Percentiles rank a stretch among this genome's conserved stretches.
Evolutionary conservation across 2,797 vertebrate species (phyloP).

Genomic region (Catostomus latipinnis): DNA sequence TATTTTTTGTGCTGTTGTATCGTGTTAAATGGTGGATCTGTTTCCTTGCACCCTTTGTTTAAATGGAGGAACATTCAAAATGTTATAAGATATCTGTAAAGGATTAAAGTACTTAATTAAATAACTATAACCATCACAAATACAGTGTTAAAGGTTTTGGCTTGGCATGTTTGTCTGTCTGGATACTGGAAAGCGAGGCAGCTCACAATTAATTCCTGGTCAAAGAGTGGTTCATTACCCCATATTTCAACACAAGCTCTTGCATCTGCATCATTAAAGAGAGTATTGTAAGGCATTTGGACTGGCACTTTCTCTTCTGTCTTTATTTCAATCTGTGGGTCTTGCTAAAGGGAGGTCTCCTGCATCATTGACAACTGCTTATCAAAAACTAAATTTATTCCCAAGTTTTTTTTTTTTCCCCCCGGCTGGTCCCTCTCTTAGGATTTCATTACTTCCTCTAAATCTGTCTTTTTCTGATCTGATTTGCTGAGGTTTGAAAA

Average conservation of each 20-base stretch:
- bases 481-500: constrained; percentile 48
- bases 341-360: constrained; percentile 45
- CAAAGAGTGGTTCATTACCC: constrained; percentile 73
- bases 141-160: constrained; percentile 42
- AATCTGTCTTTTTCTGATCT: constrained; percentile 38
- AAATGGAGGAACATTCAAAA: constrained; percentile 57
- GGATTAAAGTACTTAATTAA: constrained; percentile 64
- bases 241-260: constrained; percentile 76
- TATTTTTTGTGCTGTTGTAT: constrained; percentile 54
- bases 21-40: constrained; percentile 61
- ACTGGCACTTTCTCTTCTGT: constrained; percentile 64
- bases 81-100: constrained; percentile 63
- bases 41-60: constrained; percentile 53
- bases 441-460: constrained; percentile 62
- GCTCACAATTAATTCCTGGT: constrained; percentile 37
- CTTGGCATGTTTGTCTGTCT: constrained; percentile 28
- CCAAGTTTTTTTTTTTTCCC: constrained; percentile 10
- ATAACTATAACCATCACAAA: constrained; percentile 61
- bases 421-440: background rate
- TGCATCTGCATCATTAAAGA: constrained; percentile 71
- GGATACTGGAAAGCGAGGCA: constrained; percentile 49
- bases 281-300: constrained; percentile 73
- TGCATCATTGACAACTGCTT: constrained; percentile 39
- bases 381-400: constrained; percentile 40
- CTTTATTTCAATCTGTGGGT: constrained; percentile 67